Evolutionary conservation across 1,140 invertebrate species (phyloP), one percentile per base, ranked within the genome.

Genomic region (Drosophila fuyamai): DNA sequence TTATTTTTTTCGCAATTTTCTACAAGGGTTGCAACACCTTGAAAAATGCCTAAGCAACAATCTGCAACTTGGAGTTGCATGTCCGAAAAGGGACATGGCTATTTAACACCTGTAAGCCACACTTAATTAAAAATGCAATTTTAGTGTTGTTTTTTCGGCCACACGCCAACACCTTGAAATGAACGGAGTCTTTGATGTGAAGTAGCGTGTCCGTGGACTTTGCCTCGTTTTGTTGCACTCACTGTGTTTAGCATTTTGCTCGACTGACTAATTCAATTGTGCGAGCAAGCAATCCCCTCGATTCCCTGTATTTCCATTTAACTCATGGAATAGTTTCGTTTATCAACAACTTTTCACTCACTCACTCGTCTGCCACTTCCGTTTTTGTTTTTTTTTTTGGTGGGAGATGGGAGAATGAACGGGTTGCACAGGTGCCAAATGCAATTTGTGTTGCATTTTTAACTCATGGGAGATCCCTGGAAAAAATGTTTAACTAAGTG

Each of bases 381-480:
- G 65, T 18, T 38, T 65, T 50, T 41, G 27, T 43, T 50, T 41
- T 36, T 43, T n/a, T 5, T 12, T 18, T 18, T 44, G 16, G 51
- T 16, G 13, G 9, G 12, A 35, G 1, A 43, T 10, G 32, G 56
- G 9, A 13, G 41, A 36, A 12, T 3, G 4, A 14, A 53, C 16
- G 38, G 38, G 43, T 70, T 74, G 56, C 53, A 63, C 72, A 88
- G 84, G 83, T 88, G 84, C 83, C 83, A 88, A 84, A 80, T 83
- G 81, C 84, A 88, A 88, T 89, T 89, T 88, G 79, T 88, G 83
- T 86, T 86, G 79, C 84, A 88, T 83, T 86, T 83, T 88, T 77
- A 86, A 88, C 88, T 79, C 67, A 43, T 74, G 71, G 60, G 36
- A 60, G 55, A 29, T 50, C 23, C 51, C n/a, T 63, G 48, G 41